Evolutionary conservation across 2,113 vertebrate genomes (phyloP).

Genomic region (Condylura cristata): DNA sequence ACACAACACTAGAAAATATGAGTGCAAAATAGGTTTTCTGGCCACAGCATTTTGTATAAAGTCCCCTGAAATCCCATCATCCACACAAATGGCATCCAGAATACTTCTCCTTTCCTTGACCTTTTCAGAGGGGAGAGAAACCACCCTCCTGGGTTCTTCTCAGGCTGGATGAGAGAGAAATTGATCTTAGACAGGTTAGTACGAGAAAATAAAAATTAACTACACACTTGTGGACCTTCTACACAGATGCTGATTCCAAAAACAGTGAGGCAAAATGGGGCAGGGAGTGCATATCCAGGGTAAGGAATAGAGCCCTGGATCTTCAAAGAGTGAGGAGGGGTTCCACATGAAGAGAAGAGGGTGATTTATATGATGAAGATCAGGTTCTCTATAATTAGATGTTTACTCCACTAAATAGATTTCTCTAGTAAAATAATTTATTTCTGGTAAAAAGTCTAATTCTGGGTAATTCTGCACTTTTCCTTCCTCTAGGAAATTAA

Average conservation of each 20-base stretch:
- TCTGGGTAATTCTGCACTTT: neutral
- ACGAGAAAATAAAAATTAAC: neutral
- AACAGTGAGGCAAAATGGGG: neutral
- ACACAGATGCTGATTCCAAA: neutral
- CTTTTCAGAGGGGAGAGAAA: neutral
- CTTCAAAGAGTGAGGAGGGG: neutral
- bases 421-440: too few relatives aligned
- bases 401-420: too few relatives aligned
- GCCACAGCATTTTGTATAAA: fast-evolving
- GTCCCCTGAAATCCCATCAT: too few relatives aligned
- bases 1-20: neutral
- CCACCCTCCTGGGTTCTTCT: neutral
- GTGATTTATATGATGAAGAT: too few relatives aligned
- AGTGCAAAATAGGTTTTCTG: neutral
- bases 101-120: neutral
- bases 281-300: neutral
- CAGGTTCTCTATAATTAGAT: too few relatives aligned
- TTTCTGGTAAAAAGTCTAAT: too few relatives aligned
- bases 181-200: neutral
- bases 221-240: neutral
- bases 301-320: neutral
- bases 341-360: too few relatives aligned
- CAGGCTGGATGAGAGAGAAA: too few relatives aligned
- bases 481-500: neutral
- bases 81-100: neutral